A percentile compares a stretch with the other conserved stretches of the same genome.
Conservation (phyloP, 2,888 invertebrate species). For the Amphipoea lucens region DNA sequence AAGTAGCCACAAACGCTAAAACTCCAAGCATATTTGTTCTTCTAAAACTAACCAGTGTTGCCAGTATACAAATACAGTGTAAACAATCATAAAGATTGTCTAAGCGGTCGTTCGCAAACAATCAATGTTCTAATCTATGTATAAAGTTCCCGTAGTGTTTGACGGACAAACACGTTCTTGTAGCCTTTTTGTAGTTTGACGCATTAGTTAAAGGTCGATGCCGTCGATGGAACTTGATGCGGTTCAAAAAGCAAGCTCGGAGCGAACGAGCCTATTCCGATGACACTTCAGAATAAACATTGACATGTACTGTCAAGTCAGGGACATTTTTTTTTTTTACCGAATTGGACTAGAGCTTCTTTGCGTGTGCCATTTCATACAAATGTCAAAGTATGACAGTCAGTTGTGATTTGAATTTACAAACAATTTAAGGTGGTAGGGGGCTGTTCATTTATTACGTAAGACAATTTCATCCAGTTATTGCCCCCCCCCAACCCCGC, state of each 20-base stretch:
- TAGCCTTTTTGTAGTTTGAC: slow-evolving; percentile 41
- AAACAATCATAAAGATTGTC: slow-evolving; percentile 32
- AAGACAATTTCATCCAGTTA: no score
- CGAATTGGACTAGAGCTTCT: neutral
- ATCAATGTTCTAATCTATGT: slow-evolving; percentile 56
- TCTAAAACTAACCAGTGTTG: slow-evolving; percentile 23
- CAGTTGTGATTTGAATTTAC: neutral
- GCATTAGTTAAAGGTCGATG: slow-evolving; percentile 32
- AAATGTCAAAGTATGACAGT: neutral
- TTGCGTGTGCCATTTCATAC: neutral
- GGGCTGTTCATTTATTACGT: no score
- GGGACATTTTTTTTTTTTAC: neutral
- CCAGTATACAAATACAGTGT: slow-evolving; percentile 23
- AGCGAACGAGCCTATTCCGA: neutral
- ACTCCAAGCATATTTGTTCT: slow-evolving; percentile 41
- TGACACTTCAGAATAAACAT: neutral
- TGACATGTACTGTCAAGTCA: neutral
- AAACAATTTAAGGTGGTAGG: no score
- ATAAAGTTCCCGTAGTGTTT: slow-evolving; percentile 46
- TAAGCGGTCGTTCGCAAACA: slow-evolving; percentile 46
- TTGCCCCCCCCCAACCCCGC: no score
- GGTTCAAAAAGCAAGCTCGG: slow-evolving; percentile 11
- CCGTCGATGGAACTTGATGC: slow-evolving; percentile 26
- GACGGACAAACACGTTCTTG: slow-evolving; percentile 45
- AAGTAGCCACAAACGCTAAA: slow-evolving; percentile 30